Evolutionary conservation across 2,888 invertebrate species (phyloP).

Genomic region (Leucozona laternaria): DNA sequence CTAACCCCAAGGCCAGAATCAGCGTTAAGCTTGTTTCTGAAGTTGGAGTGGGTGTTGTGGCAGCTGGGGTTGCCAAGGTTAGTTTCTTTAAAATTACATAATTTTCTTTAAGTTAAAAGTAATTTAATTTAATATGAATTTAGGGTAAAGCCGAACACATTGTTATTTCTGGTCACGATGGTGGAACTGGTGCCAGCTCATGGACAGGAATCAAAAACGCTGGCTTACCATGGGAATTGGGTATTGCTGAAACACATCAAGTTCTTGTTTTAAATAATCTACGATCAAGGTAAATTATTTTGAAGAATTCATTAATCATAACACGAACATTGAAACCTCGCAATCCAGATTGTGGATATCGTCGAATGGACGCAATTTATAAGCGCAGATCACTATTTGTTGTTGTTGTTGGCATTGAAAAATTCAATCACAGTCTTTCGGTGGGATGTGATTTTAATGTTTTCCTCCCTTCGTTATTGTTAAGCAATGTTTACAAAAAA

Average conservation of each 20-base stretch:
- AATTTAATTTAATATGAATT: background rate
- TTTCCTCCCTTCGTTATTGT: slow-evolving; percentile 53
- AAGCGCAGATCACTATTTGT: slow-evolving; percentile 59
- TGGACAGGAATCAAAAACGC: slow-evolving; percentile 99
- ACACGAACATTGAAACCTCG: slow-evolving; percentile 82
- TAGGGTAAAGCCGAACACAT: slow-evolving; percentile 99
- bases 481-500: slow-evolving; percentile 48
- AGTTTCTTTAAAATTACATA: background rate
- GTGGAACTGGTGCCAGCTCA: slow-evolving; percentile 99
- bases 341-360: slow-evolving; percentile 82
- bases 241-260: slow-evolving; percentile 99
- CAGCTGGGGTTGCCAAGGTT: slow-evolving; percentile 99
- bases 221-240: slow-evolving; percentile 99
- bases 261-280: slow-evolving; percentile 96
- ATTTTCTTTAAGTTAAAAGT: background rate
- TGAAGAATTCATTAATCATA: slow-evolving; percentile 78
- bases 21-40: slow-evolving; percentile 99
- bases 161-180: slow-evolving; percentile 99
- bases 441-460: slow-evolving; percentile 78
- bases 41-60: slow-evolving; percentile 99
- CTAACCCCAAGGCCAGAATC: slow-evolving; percentile 97
- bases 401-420: slow-evolving; percentile 55
- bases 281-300: slow-evolving; percentile 86
- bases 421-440: slow-evolving; percentile 77
- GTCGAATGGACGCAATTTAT: slow-evolving; percentile 68